Evolutionary conservation across 2,797 vertebrate genomes (phyloP), one percentile per base, ranked within the genome.

Genomic region (Phaenicophaeus curvirostris): DNA sequence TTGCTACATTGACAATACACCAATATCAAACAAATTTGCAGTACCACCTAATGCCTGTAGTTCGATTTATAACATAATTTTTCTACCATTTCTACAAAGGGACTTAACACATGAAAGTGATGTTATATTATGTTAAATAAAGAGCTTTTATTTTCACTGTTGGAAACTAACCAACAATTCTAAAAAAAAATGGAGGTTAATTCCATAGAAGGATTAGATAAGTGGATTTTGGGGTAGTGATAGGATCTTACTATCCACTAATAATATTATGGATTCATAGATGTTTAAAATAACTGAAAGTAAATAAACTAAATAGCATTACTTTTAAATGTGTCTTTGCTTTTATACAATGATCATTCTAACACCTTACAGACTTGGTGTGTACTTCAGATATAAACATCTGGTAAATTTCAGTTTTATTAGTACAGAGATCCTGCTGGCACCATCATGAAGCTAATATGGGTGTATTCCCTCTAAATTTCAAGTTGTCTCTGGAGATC

Each of bases 81-180:
- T 59, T 68, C 35, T 46, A 20, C 6, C 4, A 8, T 21, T 62
- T 63, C 17, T 84, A 42, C 55, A 16, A 39, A 42, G 15, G 3
- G 4, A 15, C 5, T 9, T 74, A 63, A 33, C 6, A 33, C 0
- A 0, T 31, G 31, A 57, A 77, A 65, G 5, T 31, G 24, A 16
- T 35, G 3, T 10, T 55, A n/a, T 8, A 58, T 51, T 63, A 46
- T 8, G 6, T 28, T 84, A 31, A 62, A 59, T 8, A 48, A 58
- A 66, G 8, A 61, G 6, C 6, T 80, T 86, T 59, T 37, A 27
- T 62, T 74, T 82, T 80, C 31, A 42, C 20, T 57, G 28, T 3
- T 50, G 46, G 51, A 85, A 95, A 82, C 5, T 11, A 79, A 15
- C 7, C 12, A 68, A 35, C 7, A 57, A 41, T 65, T 85, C 25